A percentile compares a stretch with the other conserved stretches of the same genome.
Conservation (phyloP, 2,113 vertebrate genomes). For the Syngnathoides biaculeatus region DNA sequence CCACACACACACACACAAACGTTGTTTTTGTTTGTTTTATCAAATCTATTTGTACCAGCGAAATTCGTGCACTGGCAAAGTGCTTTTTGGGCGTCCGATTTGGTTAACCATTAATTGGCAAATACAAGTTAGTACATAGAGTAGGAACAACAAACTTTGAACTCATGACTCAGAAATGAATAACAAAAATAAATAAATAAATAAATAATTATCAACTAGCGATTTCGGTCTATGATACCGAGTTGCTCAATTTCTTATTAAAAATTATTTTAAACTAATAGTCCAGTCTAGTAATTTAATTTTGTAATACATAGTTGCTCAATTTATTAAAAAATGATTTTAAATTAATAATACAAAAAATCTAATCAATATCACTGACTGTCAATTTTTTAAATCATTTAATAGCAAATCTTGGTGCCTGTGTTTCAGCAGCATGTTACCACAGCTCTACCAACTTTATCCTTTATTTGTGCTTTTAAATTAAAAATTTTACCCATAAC, state of each 20-base stretch:
- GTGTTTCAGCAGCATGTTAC: too few relatives aligned
- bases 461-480: too few relatives aligned
- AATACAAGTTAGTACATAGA: conserved; percentile 31
- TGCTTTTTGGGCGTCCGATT: neutral
- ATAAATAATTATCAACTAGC: neutral
- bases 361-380: too few relatives aligned
- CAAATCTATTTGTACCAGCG: neutral
- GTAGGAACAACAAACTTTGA: conserved; percentile 34
- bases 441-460: too few relatives aligned
- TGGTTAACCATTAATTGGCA: conserved; percentile 33
- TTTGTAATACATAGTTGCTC: neutral
- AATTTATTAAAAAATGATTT: neutral
- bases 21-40: neutral
- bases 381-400: too few relatives aligned
- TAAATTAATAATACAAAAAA: too few relatives aligned
- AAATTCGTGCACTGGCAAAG: neutral
- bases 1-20: neutral
- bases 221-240: neutral
- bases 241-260: neutral
- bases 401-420: too few relatives aligned
- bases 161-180: neutral
- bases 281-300: neutral
- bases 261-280: too few relatives aligned
- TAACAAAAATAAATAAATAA: neutral
- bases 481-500: too few relatives aligned